Percentiles rank a stretch among this genome's conserved stretches.
These are phyloP conservation scores for Hetaerina titia DNA, from an alignment of 2,888 invertebrate genomes.

Conservation along the genomic window DNA sequence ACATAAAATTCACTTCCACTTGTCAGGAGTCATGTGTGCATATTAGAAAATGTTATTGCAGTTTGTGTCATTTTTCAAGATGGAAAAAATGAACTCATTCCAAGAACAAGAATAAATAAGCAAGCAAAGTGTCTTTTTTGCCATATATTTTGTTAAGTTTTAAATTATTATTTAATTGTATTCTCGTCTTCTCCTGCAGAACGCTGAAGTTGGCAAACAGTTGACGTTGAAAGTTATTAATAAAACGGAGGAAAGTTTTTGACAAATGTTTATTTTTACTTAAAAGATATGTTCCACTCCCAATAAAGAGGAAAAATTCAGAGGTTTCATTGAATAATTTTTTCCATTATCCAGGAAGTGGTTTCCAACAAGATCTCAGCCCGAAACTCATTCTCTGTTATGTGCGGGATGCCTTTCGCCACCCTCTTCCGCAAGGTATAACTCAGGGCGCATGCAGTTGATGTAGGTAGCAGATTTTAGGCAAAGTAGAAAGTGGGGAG, in stretches of 20 bases:
- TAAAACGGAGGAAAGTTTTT: slow-evolving; percentile 28
- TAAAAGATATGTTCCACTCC: too few species aligned
- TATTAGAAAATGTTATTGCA: background rate
- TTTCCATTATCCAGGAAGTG: too few species aligned
- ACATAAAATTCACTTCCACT: background rate
- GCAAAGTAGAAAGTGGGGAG: too few species aligned
- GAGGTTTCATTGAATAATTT: too few species aligned
- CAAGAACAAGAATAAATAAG: background rate
- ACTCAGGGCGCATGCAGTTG: too few species aligned
- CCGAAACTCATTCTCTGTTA: too few species aligned
- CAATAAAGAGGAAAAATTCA: too few species aligned
- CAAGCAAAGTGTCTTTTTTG: background rate
- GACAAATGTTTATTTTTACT: background rate
- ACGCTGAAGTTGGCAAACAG: slow-evolving; percentile 41
- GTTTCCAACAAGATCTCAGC: too few species aligned
- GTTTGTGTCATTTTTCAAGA: background rate
- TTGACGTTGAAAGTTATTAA: slow-evolving; percentile 52
- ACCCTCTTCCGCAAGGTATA: too few species aligned
- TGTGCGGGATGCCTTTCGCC: too few species aligned
- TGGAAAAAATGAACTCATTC: background rate
- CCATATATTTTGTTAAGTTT: background rate
- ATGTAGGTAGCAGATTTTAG: too few species aligned
- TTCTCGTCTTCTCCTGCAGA: slow-evolving; percentile 6
- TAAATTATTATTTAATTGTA: background rate
- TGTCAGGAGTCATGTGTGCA: background rate